Evolutionary conservation across 2,113 vertebrate genomes (phyloP).

Genomic region (Nothoprocta perdicaria): DNA sequence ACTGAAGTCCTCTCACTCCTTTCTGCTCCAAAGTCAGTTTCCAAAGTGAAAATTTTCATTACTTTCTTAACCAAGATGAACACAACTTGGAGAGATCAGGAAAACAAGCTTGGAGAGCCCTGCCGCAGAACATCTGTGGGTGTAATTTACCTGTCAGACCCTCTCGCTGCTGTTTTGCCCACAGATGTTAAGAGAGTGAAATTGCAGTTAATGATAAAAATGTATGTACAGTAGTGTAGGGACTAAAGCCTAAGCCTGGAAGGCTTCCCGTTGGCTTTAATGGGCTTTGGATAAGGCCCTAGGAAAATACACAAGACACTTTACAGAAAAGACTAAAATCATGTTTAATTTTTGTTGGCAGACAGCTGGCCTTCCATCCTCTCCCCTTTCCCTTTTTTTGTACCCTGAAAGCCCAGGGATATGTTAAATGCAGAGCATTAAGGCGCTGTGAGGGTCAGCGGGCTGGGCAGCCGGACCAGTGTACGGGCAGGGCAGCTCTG

Average conservation of each 20-base stretch:
- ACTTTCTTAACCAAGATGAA: background rate
- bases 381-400: background rate
- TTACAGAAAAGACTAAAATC: background rate
- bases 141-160: background rate
- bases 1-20: background rate
- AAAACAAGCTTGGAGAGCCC: background rate
- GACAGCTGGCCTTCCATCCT: background rate
- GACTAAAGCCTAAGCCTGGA: background rate
- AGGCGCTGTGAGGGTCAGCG: background rate
- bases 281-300: background rate
- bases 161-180: background rate
- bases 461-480: background rate
- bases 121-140: background rate
- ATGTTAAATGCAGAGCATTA: background rate
- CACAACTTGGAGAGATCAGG: background rate
- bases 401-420: background rate
- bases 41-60: background rate
- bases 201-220: background rate
- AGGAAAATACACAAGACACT: background rate
- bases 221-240: background rate
- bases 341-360: background rate
- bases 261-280: background rate
- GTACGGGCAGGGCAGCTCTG: accelerated
- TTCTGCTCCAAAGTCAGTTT: background rate
- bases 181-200: background rate